A percentile compares a stretch with the other conserved stretches of the same genome.
Evolutionary conservation across 2,888 invertebrate genomes (phyloP).

Genomic region (Crocallis elinguaria): DNA sequence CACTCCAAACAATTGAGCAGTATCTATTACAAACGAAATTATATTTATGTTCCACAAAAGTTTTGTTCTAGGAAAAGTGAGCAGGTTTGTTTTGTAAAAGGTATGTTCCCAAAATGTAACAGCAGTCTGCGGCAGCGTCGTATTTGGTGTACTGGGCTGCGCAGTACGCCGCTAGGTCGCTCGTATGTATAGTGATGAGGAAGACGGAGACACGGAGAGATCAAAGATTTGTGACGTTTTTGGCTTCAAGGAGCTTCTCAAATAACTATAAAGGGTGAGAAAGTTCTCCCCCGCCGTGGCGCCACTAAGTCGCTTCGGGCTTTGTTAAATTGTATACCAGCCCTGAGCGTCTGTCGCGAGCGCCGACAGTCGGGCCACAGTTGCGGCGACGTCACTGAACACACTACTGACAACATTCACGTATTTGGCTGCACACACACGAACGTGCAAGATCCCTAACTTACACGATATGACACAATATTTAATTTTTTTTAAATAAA

Average conservation of each 20-base stretch:
- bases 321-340: constrained; percentile 13
- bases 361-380: not conserved
- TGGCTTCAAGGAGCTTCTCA: constrained; percentile 9
- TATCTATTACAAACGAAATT: constrained; percentile 38
- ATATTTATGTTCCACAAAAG: constrained; percentile 37
- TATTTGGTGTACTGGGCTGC: too few species aligned
- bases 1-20: constrained; percentile 51
- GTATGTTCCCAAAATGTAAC: constrained; percentile 13
- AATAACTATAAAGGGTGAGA: not conserved
- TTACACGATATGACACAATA: constrained; percentile 64
- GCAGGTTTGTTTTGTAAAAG: constrained; percentile 44
- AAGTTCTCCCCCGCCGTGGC: not conserved
- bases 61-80: constrained; percentile 58
- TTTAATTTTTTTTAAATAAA: constrained; percentile 46
- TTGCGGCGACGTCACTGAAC: constrained; percentile 22
- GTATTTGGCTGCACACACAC: constrained; percentile 52
- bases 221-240: constrained; percentile 31
- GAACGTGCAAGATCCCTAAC: constrained; percentile 44
- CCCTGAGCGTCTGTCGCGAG: constrained; percentile 19
- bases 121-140: not conserved
- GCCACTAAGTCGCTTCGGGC: not conserved
- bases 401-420: constrained; percentile 32
- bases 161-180: too few species aligned
- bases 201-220: constrained; percentile 37
- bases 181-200: constrained; percentile 34